phyloP scores from a whole-genome alignment of 2,888 invertebrate genomes.

The Agonopterix arenella region DNA sequence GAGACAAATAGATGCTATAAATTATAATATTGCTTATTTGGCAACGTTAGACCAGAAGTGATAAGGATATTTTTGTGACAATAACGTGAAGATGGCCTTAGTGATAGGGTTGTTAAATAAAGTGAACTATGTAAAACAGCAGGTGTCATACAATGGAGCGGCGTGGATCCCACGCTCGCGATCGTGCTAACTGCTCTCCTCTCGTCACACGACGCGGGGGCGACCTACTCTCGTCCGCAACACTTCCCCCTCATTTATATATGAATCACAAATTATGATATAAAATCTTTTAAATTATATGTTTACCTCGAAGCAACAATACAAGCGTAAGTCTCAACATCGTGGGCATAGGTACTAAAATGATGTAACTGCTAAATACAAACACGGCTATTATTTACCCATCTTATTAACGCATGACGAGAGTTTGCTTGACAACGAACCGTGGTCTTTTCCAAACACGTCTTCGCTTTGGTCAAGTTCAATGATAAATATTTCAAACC shows the following conservation, averaged over 20 bases:
- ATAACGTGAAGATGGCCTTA: conserved; percentile 27
- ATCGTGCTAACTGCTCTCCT: conserved; percentile 33
- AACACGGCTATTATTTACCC: conserved; percentile 47
- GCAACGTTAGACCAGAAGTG: conserved; percentile 4
- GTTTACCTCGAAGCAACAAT: conserved; percentile 1
- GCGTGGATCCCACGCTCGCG: conserved; percentile 39
- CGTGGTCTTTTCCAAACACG: conserved; percentile 28
- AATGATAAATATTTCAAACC: conserved; percentile 22
- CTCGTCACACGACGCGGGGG: conserved; percentile 30
- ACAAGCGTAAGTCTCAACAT: background rate
- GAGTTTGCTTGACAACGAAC: conserved; percentile 27
- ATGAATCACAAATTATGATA: conserved; percentile 18
- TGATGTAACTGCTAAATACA: conserved; percentile 56
- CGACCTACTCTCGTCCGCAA: conserved; percentile 30
- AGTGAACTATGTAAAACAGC: conserved; percentile 15
- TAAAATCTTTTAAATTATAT: conserved; percentile 3
- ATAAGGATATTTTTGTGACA: conserved; percentile 1
- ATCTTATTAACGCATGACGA: conserved; percentile 47
- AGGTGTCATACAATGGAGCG: conserved; percentile 37
- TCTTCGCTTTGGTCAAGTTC: conserved; percentile 56
- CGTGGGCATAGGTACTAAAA: conserved; percentile 25
- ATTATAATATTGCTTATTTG: conserved; percentile 15
- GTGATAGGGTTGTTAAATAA: conserved; percentile 25
- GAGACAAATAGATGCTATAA: conserved; percentile 25
- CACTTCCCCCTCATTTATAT: conserved; percentile 17